A percentile compares a stretch with the other conserved stretches of the same genome.
phyloP scores from a whole-genome alignment of 1,140 invertebrate species.

The Bombus impatiens region DNA sequence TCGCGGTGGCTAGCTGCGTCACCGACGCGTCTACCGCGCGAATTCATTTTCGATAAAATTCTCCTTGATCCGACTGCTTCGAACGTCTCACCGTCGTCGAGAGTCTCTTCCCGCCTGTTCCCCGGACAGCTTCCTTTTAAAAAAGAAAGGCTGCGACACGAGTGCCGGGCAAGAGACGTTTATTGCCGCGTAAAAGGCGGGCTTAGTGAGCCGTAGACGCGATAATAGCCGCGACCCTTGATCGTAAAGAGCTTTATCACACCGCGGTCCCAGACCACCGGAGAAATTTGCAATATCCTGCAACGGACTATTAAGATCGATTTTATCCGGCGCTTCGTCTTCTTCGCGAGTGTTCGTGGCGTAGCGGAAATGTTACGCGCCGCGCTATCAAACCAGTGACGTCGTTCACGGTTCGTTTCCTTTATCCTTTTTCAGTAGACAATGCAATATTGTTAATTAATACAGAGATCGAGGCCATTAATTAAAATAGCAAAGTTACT shows the following conservation, averaged over 20 bases:
- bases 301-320: conserved; percentile 1
- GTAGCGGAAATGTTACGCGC: neutral
- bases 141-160: neutral
- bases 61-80: neutral
- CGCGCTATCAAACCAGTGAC: neutral
- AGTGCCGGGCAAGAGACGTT: conserved; percentile 36
- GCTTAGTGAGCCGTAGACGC: conserved; percentile 41
- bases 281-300: conserved; percentile 37
- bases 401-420: neutral
- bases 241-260: conserved; percentile 42
- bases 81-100: neutral
- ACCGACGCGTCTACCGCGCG: neutral
- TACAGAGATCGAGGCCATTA: no score
- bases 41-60: conserved; percentile 30
- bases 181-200: conserved; percentile 56
- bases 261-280: neutral
- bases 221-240: conserved; percentile 41
- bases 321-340: neutral
- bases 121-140: neutral
- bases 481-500: no score
- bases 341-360: neutral
- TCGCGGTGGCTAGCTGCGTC: neutral
- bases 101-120: neutral
- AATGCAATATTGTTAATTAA: no score
- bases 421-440: no score